Base-by-base conservation (phyloP, 2,113 vertebrate genomes). In the Hydrochoerus hydrochaeris region DNA sequence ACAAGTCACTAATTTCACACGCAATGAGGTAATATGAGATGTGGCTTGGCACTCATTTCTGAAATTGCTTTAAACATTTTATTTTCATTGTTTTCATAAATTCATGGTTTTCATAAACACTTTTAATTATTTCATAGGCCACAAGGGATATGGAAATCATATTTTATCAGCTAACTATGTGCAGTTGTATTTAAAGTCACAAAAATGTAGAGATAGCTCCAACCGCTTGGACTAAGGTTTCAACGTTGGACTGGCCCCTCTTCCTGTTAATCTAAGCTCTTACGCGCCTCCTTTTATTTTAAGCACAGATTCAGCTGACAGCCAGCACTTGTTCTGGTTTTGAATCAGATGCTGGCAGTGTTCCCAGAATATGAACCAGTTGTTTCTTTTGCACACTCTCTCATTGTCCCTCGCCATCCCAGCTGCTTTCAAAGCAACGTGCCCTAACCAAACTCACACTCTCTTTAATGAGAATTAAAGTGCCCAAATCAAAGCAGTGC, bases 341-440 rank as follows among this genome's bases (percentile, higher is more conserved):
- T 97, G 96, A 97, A 96, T 95, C 94, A 95, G 96, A 97, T 0
- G 28, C 86, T 98, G 97, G 96, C 97, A 92, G 92, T 35, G 46
- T 95, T 98, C 97, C 97, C 97, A 98, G 97, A 97, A 94, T 96
- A 96, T 91, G 97, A 98, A 97, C 96, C 97, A 98, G 97, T 98
- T 97, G 96, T 98, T 97, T 96, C 95, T 97, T 78, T 95, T 90
- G 82, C 94, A 96, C 92, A 96, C 97, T 91, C 97, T 96, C 83
- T 93, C 96, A 94, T 94, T 98, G 97, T 97, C 93, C 94, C 89
- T 92, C 90, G 77, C 85, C 75, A 82, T 54, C 82, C 75, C 71
- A 92, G 95, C 85, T 95, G 77, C 95, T 97, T 94, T 97, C 96
- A 97, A 92, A 97, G 96, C 96, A 92, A 82, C 20, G 44, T 85